Evolutionary conservation across 2,797 vertebrate genomes (phyloP).

Genomic region (Eulemur rubriventer): DNA sequence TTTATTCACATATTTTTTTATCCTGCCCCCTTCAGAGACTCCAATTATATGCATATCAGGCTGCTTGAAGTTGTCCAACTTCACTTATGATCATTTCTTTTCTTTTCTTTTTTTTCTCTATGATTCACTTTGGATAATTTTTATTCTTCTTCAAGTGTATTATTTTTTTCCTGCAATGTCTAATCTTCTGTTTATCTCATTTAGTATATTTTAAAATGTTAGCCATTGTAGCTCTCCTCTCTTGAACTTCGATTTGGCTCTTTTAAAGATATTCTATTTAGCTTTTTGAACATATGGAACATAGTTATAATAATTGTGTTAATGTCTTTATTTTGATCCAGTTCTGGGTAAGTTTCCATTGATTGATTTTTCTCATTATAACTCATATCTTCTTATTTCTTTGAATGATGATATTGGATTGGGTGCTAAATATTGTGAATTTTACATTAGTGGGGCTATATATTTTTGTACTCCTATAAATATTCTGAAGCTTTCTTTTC

Average conservation of each 20-base stretch:
- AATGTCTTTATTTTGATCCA: not conserved
- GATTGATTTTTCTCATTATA: not conserved
- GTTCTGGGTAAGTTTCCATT: not conserved
- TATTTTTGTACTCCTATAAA: not conserved
- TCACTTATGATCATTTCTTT: not conserved
- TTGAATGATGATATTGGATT: not conserved
- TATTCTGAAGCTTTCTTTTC: not conserved
- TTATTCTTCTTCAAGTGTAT: not conserved
- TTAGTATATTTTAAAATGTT: not conserved
- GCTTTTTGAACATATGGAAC: not conserved
- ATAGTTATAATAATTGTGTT: not conserved
- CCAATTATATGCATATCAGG: not conserved
- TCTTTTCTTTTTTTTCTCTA: not conserved
- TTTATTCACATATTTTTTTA: not conserved
- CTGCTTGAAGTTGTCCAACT: not conserved
- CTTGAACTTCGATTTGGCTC: not conserved
- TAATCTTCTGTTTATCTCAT: not conserved
- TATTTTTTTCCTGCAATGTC: not conserved
- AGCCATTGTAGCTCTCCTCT: not conserved
- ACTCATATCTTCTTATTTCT: not conserved
- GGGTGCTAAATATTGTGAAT: not conserved
- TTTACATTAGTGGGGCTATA: not conserved
- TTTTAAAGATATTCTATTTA: not conserved
- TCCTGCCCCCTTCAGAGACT: not conserved
- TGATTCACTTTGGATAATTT: not conserved